A percentile compares a stretch with the other conserved stretches of the same genome.
These are phyloP conservation scores for Amyelois transitella DNA, from an alignment of 1,140 invertebrate species.

Conservation along the genomic window DNA sequence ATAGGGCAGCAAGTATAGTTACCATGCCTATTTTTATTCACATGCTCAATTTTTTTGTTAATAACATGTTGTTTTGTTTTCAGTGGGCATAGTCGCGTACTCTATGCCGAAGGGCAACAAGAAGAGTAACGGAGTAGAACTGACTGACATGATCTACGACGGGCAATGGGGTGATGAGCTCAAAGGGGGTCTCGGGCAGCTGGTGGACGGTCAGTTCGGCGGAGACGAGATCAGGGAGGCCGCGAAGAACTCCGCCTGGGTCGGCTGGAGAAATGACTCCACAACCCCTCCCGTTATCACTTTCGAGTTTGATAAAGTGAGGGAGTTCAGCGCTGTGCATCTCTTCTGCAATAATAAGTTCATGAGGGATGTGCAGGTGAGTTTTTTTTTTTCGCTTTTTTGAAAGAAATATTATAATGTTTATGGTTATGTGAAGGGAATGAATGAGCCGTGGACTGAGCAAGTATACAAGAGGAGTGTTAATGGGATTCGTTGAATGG, in stretches of 20 bases:
- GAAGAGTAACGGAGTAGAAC: constrained; percentile 88
- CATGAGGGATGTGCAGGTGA: constrained; percentile 85
- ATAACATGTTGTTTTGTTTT: constrained; percentile 21
- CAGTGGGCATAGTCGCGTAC: constrained; percentile 89
- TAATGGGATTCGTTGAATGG: no score
- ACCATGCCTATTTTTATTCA: no score
- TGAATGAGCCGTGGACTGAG: background rate
- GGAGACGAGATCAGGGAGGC: constrained; percentile 77
- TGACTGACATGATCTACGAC: constrained; percentile 95
- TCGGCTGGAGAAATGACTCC: constrained; percentile 92
- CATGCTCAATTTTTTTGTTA: background rate
- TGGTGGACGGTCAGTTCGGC: constrained; percentile 85
- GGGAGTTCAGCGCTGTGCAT: constrained; percentile 90
- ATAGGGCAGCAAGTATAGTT: no score
- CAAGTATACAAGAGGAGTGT: background rate
- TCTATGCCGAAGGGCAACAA: constrained; percentile 87
- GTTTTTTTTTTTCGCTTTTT: background rate
- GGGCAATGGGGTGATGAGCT: constrained; percentile 85
- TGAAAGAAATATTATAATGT: no score
- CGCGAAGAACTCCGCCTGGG: constrained; percentile 85
- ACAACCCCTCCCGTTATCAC: constrained; percentile 82
- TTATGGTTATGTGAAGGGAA: no score
- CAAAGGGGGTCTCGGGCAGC: constrained; percentile 89
- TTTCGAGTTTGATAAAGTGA: constrained; percentile 91
- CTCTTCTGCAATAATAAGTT: constrained; percentile 90